These are phyloP conservation scores for Agrotis ipsilon DNA, from an alignment of 2,888 invertebrate species.

Conservation along the genomic window DNA sequence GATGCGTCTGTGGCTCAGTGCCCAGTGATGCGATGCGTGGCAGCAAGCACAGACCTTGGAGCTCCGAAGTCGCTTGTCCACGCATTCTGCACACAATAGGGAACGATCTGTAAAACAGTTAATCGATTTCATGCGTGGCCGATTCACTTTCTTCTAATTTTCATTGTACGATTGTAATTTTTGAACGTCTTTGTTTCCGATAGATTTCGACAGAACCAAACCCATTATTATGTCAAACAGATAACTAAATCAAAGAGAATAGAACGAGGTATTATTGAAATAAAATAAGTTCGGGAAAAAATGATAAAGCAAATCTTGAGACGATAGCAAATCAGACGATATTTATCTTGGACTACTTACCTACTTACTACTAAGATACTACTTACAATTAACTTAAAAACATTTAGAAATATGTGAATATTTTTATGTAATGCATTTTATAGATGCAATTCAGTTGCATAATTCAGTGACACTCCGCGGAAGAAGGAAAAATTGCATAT, in stretches of 20 bases:
- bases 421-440: conserved; percentile 4
- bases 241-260: no score
- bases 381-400: background rate
- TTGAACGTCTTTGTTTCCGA: background rate
- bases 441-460: conserved; percentile 22
- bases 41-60: background rate
- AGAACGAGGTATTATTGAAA: background rate
- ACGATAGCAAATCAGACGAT: background rate
- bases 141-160: conserved; percentile 48
- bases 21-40: conserved; percentile 19
- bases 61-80: conserved; percentile 26
- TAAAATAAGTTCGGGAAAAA: background rate
- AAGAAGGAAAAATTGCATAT: conserved; percentile 11
- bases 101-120: conserved; percentile 33
- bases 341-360: background rate
- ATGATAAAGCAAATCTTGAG: no score
- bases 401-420: conserved; percentile 1
- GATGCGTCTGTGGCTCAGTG: conserved; percentile 8
- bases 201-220: conserved; percentile 15
- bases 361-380: no score
- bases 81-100: conserved; percentile 54
- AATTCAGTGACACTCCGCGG: conserved; percentile 10
- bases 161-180: conserved; percentile 35
- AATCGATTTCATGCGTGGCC: conserved; percentile 50
- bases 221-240: background rate